A percentile compares a stretch with the other conserved stretches of the same genome.
These are phyloP conservation scores for Habroteleia sp. DNA, from an alignment of 2,888 invertebrate species.

Conservation along the genomic window DNA sequence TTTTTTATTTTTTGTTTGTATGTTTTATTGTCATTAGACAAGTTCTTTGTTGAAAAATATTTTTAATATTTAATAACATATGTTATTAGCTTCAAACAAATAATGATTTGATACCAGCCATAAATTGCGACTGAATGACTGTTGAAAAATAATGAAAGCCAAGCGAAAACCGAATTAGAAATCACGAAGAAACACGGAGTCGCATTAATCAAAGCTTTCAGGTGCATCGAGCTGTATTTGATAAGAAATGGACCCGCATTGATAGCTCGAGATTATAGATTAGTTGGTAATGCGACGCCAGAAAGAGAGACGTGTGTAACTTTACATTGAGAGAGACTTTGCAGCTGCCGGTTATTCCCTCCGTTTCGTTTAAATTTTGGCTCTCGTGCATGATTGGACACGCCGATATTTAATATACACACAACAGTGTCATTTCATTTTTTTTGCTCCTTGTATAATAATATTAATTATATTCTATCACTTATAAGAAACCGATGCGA, in stretches of 20 bases:
- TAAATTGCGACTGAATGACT: too few relatives aligned
- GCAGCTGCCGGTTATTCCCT: conserved; percentile 27
- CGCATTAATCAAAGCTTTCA: conserved; percentile 31
- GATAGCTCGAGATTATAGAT: conserved; percentile 53
- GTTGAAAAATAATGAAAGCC: too few relatives aligned
- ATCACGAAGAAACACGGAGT: too few relatives aligned
- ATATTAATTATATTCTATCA: conserved; percentile 17
- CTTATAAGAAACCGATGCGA: conserved; percentile 20
- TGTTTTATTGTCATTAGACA: too few relatives aligned
- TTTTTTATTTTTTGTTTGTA: too few relatives aligned
- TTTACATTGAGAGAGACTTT: conserved; percentile 29
- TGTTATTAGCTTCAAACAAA: too few relatives aligned
- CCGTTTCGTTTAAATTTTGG: conserved; percentile 39
- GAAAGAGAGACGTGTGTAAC: conserved; percentile 49
- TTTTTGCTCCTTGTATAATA: conserved; percentile 33
- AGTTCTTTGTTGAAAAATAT: too few relatives aligned
- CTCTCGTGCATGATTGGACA: conserved; percentile 43
- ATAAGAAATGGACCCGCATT: conserved; percentile 51
- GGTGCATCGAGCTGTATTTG: conserved; percentile 35
- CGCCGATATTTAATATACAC: too few relatives aligned
- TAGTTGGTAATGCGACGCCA: conserved; percentile 49
- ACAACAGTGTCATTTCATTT: conserved; percentile 20
- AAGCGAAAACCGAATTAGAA: too few relatives aligned
- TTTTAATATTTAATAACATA: too few relatives aligned
- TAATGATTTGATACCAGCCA: too few relatives aligned